Evolutionary conservation across 2,113 vertebrate genomes (phyloP), one percentile per base, ranked within the genome.

Genomic region (Tychaedon coryphoeus): DNA sequence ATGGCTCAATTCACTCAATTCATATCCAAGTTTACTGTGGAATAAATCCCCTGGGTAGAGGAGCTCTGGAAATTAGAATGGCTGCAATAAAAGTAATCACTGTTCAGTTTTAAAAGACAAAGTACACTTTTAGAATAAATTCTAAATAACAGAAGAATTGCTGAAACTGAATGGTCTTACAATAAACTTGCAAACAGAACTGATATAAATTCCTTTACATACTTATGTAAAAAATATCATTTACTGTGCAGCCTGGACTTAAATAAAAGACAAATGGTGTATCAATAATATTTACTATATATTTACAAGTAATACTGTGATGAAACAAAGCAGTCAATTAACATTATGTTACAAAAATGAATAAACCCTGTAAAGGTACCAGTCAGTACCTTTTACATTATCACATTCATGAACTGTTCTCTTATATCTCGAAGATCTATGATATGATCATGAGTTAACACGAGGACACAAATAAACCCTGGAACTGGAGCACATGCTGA

Each of bases 271-370:
- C 94, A 94, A 97, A 95, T 56, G 94, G 36, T 80, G 38, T 88
- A 97, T 80, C 69, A 93, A 90, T 81, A 97, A 95, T 96, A 97
- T 97, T 97, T 97, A 95, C 92, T 95, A 93, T 86, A 77, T 96
- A 98, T 98, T 97, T 98, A 97, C 96, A 98, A 78, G 91, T 97
- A 98, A 98, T 89, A 98, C 97, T 98, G 97, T 83, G 83, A 95
- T 96, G 94, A 98, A 97, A 97, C 13, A 8, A 96, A 94, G 58
- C 48, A 86, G 75, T 93, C 80, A 79, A 65, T 96, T 93, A 92
- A 96, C 75, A 95, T 93, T 94, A 94, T 91, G 47, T 85, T 96
- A 93, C 78, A 97, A 86, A 89, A 90, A 95, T 56, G 6, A 96
- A 96, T 17, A 88, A 90, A 85, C 3, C 69, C 58, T 74, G 90